phyloP scores from a whole-genome alignment of 1,140 invertebrate species.

The Aphelinus certus region DNA sequence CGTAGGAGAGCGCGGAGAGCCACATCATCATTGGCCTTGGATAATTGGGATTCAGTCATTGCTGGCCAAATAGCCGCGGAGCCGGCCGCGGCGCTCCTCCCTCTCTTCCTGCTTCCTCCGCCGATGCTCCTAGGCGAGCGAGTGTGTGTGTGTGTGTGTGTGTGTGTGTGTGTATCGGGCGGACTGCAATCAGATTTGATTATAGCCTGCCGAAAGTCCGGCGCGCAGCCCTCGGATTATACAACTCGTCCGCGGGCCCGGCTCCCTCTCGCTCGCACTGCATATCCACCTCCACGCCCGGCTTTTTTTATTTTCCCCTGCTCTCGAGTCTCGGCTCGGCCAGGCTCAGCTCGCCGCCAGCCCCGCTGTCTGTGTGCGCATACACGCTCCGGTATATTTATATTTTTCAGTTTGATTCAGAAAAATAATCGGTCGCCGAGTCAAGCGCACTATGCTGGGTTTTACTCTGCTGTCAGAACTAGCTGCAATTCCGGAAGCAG shows the following conservation, averaged over 20 bases:
- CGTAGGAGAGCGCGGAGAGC: too few relatives aligned
- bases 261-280: neutral
- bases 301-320: conserved; percentile 40
- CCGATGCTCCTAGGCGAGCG: conserved; percentile 14
- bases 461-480: too few relatives aligned
- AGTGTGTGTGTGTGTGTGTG: conserved; percentile 39
- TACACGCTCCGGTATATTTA: too few relatives aligned
- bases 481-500: too few relatives aligned
- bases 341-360: neutral
- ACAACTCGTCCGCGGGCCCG: conserved; percentile 58
- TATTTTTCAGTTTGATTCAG: too few relatives aligned
- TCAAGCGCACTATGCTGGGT: too few relatives aligned
- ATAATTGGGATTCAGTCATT: conserved; percentile 29
- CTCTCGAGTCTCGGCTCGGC: conserved; percentile 24
- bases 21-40: neutral
- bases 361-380: neutral
- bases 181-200: conserved; percentile 65
- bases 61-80: neutral
- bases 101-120: conserved; percentile 20
- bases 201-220: conserved; percentile 66
- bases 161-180: conserved; percentile 44
- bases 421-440: too few relatives aligned
- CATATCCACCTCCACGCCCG: conserved; percentile 35
- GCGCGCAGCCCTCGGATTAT: conserved; percentile 53
- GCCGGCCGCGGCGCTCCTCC: conserved; percentile 22